Conservation (phyloP, 2,113 vertebrate genomes). For the Lepus americanus region DNA sequence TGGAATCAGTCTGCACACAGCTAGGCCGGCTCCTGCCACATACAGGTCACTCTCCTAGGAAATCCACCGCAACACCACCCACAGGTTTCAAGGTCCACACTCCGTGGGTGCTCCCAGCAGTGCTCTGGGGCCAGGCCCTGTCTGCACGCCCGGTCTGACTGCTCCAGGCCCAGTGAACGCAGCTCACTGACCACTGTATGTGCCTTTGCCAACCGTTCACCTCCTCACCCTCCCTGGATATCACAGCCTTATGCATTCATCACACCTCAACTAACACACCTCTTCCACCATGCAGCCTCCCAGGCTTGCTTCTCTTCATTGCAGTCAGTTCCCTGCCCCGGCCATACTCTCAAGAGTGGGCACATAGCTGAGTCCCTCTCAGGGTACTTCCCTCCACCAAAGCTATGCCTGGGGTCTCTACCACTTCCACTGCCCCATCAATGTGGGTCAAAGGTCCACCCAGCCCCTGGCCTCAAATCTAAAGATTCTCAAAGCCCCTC, state of each 20-base stretch:
- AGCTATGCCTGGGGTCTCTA: neutral
- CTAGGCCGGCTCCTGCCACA: neutral
- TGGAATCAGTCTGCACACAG: neutral
- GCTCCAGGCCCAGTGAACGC: neutral
- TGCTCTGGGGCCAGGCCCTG: neutral
- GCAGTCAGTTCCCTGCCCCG: neutral
- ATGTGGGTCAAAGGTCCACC: neutral
- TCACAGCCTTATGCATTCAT: neutral
- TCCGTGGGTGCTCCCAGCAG: neutral
- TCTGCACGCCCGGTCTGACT: neutral
- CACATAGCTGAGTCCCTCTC: neutral
- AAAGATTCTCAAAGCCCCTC: neutral
- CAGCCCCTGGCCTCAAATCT: neutral
- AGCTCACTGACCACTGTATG: neutral
- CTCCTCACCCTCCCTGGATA: neutral
- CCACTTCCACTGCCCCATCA: too few species aligned
- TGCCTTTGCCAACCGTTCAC: rapidly evolving
- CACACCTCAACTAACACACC: neutral
- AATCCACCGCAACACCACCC: neutral
- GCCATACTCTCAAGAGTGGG: too few species aligned
- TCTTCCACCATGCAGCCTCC: neutral
- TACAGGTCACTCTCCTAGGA: neutral
- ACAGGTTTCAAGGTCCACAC: neutral
- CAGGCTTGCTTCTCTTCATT: neutral
- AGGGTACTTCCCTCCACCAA: neutral